Conservation (phyloP, 2,113 vertebrate genomes). For the Rattus rattus region DNA sequence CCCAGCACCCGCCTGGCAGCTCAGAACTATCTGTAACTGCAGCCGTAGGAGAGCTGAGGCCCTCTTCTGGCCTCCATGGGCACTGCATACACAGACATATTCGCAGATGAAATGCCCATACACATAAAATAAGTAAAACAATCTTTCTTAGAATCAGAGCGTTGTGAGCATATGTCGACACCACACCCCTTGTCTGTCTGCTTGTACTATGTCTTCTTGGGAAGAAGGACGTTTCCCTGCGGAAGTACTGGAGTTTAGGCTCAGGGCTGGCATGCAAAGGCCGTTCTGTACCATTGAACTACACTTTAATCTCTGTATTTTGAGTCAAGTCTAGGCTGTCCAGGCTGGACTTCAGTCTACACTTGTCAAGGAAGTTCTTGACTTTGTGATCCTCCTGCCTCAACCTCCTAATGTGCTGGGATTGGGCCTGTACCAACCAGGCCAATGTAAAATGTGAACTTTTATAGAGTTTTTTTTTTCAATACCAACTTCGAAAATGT, state of each 20-base stretch:
- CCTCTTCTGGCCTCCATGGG: not conserved
- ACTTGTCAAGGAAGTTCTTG: not conserved
- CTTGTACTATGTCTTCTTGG: not conserved
- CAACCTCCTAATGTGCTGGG: not conserved
- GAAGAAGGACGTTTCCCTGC: not conserved
- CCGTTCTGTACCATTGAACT: not conserved
- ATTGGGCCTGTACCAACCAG: not conserved
- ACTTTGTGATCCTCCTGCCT: not conserved
- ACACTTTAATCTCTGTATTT: not conserved
- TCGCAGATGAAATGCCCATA: not conserved
- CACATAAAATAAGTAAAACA: not conserved
- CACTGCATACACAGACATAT: not conserved
- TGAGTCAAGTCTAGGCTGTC: not conserved
- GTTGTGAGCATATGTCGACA: not conserved
- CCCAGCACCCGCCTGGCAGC: not conserved
- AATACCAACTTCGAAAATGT: slow-evolving; percentile 26
- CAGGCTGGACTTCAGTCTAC: not conserved
- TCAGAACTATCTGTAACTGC: not conserved
- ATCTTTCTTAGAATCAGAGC: not conserved
- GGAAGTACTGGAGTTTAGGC: too few relatives aligned
- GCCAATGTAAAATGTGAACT: not conserved
- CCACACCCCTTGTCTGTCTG: not conserved
- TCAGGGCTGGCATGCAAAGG: not conserved
- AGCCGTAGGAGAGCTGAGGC: too few relatives aligned
- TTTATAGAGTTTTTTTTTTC: not conserved